Base-by-base conservation (phyloP, 2,797 vertebrate species). In the Chaunax sp. region DNA sequence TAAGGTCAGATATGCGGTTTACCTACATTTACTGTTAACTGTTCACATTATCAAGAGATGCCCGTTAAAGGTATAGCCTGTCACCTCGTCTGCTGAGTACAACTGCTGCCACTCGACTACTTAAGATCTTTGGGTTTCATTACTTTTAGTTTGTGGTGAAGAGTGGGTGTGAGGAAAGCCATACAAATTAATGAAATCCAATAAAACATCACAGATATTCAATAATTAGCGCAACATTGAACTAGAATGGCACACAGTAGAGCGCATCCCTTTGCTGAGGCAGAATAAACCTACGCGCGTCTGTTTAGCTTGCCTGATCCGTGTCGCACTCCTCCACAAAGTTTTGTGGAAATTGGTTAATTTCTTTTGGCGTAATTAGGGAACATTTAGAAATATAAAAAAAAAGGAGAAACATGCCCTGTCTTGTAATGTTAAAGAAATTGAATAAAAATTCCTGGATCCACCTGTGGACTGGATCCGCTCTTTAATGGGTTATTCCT, bases 1-100 rank as follows among this genome's bases (percentile, higher is more conserved):
- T 46, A 75, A 53, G 58, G 58, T 70, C 69, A 70, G 44, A 85
- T 66, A 3, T 64, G 51, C 68, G 72, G 69, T 78, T 63, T 50
- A 43, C 26, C 43, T 63, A 4, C 14, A 61, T 67, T 50, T 25
- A 68, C 62, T 47, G 50, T 56, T 67, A 65, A 64, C 56, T 33
- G 25, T 57, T 77, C 37, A 62, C 26, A 49, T 33, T 58, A 47
- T 44, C 25, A 61, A 63, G 46, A 63, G 37, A 67, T 40, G 57
- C 19, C 30, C 56, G 58, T 51, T 72, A 49, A 52, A 47, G 63
- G 28, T 26, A 55, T 26, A 55, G n/a, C 16, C 51, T n/a, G 28
- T 38, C 41, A 37, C 33, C 30, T 61, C 23, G 0, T 66, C 53
- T 57, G 37, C 35, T 58, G 18, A 71, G 23, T 14, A 19, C 16